A percentile compares a stretch with the other conserved stretches of the same genome.
Conservation (phyloP, 2,113 vertebrate genomes). For the Dermatemys mawii region DNA sequence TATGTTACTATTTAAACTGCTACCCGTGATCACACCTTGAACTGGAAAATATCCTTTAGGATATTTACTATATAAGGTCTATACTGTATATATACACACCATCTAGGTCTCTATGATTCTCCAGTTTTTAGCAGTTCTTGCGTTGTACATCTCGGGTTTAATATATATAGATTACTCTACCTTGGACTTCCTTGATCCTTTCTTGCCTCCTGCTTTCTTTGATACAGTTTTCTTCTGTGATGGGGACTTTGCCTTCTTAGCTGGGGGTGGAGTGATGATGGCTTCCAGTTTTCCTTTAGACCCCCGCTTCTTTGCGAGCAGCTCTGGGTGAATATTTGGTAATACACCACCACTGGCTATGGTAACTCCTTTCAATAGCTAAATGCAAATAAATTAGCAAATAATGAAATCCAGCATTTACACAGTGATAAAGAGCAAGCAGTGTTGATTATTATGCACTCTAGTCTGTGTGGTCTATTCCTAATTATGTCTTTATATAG, state of each 20-base stretch:
- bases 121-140: background rate
- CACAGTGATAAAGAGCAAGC: background rate
- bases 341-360: slow-evolving; percentile 97
- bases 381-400: slow-evolving; percentile 14
- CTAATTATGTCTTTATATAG: background rate
- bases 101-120: background rate
- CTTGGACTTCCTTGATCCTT: slow-evolving; percentile 88
- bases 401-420: background rate
- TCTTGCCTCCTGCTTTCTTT: slow-evolving; percentile 87
- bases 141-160: background rate
- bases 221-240: slow-evolving; percentile 87
- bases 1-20: background rate
- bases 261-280: slow-evolving; percentile 89
- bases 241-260: slow-evolving; percentile 91
- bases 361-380: slow-evolving; percentile 97
- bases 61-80: background rate
- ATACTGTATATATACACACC: too few relatives aligned
- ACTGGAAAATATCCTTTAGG: accelerated
- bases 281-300: slow-evolving; percentile 96
- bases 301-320: slow-evolving; percentile 95
- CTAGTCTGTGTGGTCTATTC: background rate
- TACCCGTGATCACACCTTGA: accelerated
- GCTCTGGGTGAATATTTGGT: slow-evolving; percentile 97
- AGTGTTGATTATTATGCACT: background rate
- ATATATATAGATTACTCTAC: slow-evolving; percentile 67